phyloP scores from a whole-genome alignment of 1,140 invertebrate genomes.

The Drosophila prosaltans region DNA sequence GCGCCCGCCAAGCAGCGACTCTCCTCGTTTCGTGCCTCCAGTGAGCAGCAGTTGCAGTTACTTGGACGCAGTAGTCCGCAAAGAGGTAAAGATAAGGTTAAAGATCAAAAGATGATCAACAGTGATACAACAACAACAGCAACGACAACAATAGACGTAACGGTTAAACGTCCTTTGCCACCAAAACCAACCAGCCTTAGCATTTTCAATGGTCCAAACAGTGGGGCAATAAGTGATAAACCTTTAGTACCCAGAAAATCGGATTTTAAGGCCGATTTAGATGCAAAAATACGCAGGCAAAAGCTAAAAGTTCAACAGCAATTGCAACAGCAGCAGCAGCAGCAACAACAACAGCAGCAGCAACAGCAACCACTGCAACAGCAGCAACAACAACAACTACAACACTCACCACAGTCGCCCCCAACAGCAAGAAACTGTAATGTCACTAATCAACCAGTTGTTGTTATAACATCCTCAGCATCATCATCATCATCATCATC shows the following conservation, averaged over 20 bases:
- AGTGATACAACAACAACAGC: conserved; percentile 36
- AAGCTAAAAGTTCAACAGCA: conserved; percentile 74
- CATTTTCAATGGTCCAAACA: conserved; percentile 63
- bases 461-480: conserved; percentile 50
- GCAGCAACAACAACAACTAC: conserved; percentile 42
- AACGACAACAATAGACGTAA: conserved; percentile 32
- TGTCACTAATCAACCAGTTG: conserved; percentile 70
- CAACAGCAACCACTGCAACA: conserved; percentile 37
- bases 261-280: conserved; percentile 79
- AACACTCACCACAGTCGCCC: conserved; percentile 71
- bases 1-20: conserved; percentile 81
- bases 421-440: conserved; percentile 72
- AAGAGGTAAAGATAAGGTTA: conserved; percentile 71
- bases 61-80: conserved; percentile 69
- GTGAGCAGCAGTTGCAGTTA: conserved; percentile 78
- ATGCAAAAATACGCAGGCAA: conserved; percentile 77
- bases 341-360: conserved; percentile 42
- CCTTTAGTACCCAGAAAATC: conserved; percentile 68
- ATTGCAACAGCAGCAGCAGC: conserved; percentile 63
- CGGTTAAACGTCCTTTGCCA: conserved; percentile 64
- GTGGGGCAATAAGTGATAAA: conserved; percentile 31
- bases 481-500: conserved; percentile 11
- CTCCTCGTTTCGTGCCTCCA: conserved; percentile 78
- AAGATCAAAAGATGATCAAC: conserved; percentile 39
- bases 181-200: conserved; percentile 71